A percentile compares a stretch with the other conserved stretches of the same genome.
Evolutionary conservation across 2,797 vertebrate species (phyloP).

Genomic region (Neopelma chrysocephalum): DNA sequence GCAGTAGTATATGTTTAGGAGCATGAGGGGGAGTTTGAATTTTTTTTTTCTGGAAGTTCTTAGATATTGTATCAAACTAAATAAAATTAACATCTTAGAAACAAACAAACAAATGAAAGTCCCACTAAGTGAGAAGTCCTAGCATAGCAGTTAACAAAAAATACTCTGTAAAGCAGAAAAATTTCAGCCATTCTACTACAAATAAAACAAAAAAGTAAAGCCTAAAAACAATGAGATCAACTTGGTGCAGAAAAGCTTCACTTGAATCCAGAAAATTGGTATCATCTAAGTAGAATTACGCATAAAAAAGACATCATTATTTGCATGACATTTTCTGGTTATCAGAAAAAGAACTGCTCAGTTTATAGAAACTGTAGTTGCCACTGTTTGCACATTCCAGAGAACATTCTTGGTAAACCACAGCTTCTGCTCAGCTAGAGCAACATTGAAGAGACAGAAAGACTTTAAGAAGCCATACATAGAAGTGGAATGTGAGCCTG

Average conservation of each 20-base stretch:
- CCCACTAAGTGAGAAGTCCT: neutral
- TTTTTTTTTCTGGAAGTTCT: neutral
- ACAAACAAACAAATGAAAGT: neutral
- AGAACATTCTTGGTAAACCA: neutral
- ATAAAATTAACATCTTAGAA: neutral
- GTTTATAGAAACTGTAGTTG: neutral
- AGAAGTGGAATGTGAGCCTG: neutral
- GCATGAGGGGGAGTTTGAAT: accelerated
- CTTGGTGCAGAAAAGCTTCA: neutral
- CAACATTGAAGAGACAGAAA: neutral
- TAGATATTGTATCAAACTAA: neutral
- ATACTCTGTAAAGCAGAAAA: neutral
- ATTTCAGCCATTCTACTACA: neutral
- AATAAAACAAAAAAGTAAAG: neutral
- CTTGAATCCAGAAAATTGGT: neutral
- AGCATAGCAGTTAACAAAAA: neutral
- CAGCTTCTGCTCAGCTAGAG: neutral
- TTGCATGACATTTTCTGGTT: neutral
- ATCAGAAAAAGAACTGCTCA: neutral
- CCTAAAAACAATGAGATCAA: neutral
- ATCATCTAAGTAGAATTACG: neutral
- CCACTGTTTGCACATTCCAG: neutral
- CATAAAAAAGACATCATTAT: neutral
- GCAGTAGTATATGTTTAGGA: neutral
- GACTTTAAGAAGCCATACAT: neutral